Evolutionary conservation across 2,797 vertebrate species (phyloP).

Genomic region (Agapornis canus): DNA sequence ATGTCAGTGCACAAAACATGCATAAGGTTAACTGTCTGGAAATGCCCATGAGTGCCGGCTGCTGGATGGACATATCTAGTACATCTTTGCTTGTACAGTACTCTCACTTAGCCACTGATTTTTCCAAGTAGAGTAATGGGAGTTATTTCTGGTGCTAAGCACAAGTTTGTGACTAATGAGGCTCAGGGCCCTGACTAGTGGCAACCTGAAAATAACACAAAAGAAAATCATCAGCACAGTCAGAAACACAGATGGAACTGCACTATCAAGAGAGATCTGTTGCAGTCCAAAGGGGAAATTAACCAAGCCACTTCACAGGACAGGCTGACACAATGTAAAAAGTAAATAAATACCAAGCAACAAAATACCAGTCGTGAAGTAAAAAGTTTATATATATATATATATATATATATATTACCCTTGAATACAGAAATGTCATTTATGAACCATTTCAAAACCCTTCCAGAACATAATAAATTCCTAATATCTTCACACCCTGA

Average conservation of each 20-base stretch:
- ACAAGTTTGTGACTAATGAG: not conserved
- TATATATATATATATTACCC: not conserved
- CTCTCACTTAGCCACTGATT: not conserved
- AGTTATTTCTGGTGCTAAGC: not conserved
- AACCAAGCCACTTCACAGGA: not conserved
- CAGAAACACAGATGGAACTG: not conserved
- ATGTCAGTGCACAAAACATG: too few relatives aligned
- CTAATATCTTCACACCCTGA: not conserved
- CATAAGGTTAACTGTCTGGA: not conserved
- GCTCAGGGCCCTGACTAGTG: not conserved
- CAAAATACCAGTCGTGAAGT: not conserved
- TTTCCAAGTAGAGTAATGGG: not conserved
- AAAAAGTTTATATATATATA: not conserved
- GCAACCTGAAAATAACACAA: not conserved
- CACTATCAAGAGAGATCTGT: not conserved
- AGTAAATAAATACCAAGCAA: not conserved
- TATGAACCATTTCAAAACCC: not conserved
- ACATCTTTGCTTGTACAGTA: not conserved
- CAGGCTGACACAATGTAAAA: not conserved
- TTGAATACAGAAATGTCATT: not conserved
- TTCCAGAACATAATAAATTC: not conserved
- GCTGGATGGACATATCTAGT: not conserved
- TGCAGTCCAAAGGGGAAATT: not conserved
- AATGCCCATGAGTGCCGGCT: not conserved
- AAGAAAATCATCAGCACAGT: not conserved